Base-by-base conservation (phyloP, 1,140 invertebrate genomes). In the Hermetia illucens region DNA sequence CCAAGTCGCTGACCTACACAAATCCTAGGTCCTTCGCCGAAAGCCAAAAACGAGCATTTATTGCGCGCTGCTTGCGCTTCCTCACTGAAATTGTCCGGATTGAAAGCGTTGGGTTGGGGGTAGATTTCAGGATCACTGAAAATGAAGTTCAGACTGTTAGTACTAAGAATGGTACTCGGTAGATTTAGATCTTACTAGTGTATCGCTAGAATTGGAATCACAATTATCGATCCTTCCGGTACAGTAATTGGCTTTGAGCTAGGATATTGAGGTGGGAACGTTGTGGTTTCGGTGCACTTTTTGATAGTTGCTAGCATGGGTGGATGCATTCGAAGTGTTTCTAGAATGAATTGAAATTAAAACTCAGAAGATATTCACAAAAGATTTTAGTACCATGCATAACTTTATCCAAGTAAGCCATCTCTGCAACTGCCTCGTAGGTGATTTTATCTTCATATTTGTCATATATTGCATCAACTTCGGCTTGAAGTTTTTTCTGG, bases 21-120 rank as follows among this genome's bases (percentile, higher is more conserved):
- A 57, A 77, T 79, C 27, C 79, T 68, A 1, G 73, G 71, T 3
- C 80, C 79, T 25, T 72, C 71, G 1, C 79, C 79, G 50, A 85
- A 86, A 4, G 79, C 72, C 24, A 84, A 50, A 52, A 69, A 82
- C 2, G 64, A 34, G 50, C 71, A 70, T 0, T 55, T 64, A 27
- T 64, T 65, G 41, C 72, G 56, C 6, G 54, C 49, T 21, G 55
- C 55, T 4, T 61, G 49, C 31, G 61, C 56, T 36, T 72, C 66
- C 1, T 61, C 50, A 25, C 57, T 52, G 41, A 77, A 79, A 37
- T 76, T 55, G 33, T 78, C 72, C 0, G 76, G 75, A 43, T 64
- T 58, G 45, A 75, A 77, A 6, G 51, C 46, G 5, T 67, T 44
- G 0, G 76, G 75, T 12, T 74, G 54, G 0, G 66, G 66, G 48